phyloP scores from a whole-genome alignment of 2,797 vertebrate genomes.

The Sebastes variabilis region DNA sequence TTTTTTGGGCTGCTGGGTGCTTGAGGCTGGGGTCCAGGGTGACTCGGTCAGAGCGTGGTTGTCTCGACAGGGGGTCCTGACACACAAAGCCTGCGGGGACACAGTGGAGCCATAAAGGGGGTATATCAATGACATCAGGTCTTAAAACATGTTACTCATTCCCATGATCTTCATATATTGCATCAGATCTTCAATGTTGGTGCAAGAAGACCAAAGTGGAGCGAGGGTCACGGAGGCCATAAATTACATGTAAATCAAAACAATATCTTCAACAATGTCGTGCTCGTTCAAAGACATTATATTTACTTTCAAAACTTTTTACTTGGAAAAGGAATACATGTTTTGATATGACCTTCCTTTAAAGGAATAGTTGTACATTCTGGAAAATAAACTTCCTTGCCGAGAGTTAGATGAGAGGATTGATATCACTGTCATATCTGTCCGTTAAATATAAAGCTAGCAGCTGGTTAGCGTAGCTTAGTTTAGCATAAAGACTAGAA shows the following conservation, averaged over 20 bases:
- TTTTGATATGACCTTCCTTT: background rate
- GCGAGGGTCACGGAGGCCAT: background rate
- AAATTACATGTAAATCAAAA: constrained; percentile 7
- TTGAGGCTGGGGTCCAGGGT: constrained; percentile 80
- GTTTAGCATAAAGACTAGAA: background rate
- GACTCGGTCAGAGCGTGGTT: constrained; percentile 74
- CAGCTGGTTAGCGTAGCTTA: background rate
- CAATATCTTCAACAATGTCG: background rate
- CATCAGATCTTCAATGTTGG: constrained; percentile 33
- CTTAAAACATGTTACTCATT: constrained; percentile 36
- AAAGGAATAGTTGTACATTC: background rate
- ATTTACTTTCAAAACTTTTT: background rate
- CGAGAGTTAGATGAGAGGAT: background rate
- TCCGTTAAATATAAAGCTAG: background rate
- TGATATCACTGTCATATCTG: background rate
- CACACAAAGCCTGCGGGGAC: constrained; percentile 89
- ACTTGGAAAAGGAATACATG: background rate
- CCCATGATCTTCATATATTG: constrained; percentile 30
- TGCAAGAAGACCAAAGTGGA: constrained; percentile 30
- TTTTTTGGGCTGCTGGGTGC: constrained; percentile 78
- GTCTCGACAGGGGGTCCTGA: constrained; percentile 87
- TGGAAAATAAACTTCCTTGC: background rate
- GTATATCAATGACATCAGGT: constrained; percentile 33
- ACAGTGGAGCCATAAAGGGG: constrained; percentile 22
- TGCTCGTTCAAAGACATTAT: background rate